phyloP scores from a whole-genome alignment of 1,140 invertebrate genomes.

The Penaeus chinensis region DNA sequence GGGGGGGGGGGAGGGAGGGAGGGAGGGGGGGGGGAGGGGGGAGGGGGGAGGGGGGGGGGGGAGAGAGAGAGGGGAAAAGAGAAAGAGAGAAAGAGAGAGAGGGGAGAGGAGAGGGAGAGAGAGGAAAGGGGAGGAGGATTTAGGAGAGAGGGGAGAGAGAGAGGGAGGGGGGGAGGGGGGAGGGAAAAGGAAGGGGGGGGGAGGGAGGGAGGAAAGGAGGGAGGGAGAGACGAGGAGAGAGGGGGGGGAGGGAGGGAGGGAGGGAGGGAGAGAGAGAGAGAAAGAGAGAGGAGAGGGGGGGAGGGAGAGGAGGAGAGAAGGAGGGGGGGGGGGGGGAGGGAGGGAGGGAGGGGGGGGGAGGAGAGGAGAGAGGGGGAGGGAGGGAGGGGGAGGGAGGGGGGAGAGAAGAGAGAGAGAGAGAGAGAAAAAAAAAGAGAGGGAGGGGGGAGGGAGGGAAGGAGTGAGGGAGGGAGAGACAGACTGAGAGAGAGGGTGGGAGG shows the following conservation, averaged over 20 bases:
- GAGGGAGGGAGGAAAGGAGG: neutral
- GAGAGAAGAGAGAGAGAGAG: neutral
- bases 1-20: neutral
- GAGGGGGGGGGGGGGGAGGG: neutral
- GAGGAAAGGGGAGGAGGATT: too few relatives aligned
- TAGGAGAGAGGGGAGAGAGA: neutral
- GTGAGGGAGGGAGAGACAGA: neutral
- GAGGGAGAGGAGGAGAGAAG: too few relatives aligned
- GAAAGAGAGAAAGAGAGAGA: too few relatives aligned
- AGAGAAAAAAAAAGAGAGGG: neutral
- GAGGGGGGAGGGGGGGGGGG: neutral
- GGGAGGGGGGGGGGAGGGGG: neutral
- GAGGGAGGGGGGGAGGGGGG: neutral
- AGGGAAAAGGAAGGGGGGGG: neutral
- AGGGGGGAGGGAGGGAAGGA: neutral
- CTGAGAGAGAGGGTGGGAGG: constrained; percentile 2
- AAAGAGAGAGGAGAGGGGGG: too few relatives aligned
- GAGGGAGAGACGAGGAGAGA: neutral
- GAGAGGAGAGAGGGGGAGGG: neutral
- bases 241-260: neutral
- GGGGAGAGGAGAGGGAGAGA: neutral
- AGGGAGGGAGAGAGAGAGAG: too few relatives aligned
- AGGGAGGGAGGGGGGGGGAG: neutral
- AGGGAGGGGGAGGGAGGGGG: neutral
- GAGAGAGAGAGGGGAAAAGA: neutral